Base-by-base conservation (phyloP, 2,888 invertebrate species). In the Lycocerus yunnanus region DNA sequence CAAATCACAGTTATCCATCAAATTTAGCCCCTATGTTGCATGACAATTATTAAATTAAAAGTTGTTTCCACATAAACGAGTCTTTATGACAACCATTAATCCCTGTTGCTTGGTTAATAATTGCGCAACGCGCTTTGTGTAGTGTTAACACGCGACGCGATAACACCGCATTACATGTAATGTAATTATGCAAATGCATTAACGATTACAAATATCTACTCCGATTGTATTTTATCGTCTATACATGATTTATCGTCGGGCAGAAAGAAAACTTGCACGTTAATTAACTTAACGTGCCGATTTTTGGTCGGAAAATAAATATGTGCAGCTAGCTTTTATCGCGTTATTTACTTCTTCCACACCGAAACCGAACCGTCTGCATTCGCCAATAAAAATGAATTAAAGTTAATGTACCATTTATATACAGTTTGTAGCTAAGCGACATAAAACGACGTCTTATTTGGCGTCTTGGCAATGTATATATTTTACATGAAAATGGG, bases 21-120 rank as follows among this genome's bases (percentile, higher is more conserved):
- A 75, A 77, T 71, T 76, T 67, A 66, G 68, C 74, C 76, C 76
- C 73, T 74, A 71, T 74, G 77, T 72, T 77, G 73, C 73, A 69
- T 76, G 76, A 78, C 82, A 83, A 83, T 83, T 83, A 84, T 84
- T 83, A 82, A 83, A 83, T 84, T 84, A 84, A 83, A 82, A 81
- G 79, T 81, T 76, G 82, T 82, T 83, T 83, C 82, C 82, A 81
- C 83, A 82, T 80, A 81, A 83, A 78, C 81, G 81, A 79, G 78
- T 80, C 81, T 82, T 82, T 81, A 81, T 82, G 77, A 73, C 79
- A 75, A 78, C 80, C 81, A 83, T 83, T 82, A 84, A 83, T 83
- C 82, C 81, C 79, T 75, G 81, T 80, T 82, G 79, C 78, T 79
- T 76, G 76, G 77, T 79, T 79, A 74, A 74, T 75, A 73, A 75